These are phyloP conservation scores for Xestobium rufovillosum DNA, from an alignment of 2,888 invertebrate genomes.

Conservation along the genomic window DNA sequence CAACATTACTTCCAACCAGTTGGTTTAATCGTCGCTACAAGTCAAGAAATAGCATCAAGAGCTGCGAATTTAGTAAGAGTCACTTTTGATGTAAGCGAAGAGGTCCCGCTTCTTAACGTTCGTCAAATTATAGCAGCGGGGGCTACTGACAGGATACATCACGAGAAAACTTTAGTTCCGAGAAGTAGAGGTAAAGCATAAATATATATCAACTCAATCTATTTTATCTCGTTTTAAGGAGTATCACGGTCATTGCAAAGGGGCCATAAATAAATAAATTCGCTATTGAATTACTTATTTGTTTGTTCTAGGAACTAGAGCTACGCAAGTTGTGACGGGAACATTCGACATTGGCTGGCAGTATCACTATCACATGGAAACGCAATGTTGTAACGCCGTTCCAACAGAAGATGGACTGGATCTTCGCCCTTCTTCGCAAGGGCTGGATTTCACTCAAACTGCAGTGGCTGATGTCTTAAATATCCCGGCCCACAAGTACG, in stretches of 20 bases:
- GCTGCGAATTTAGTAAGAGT: constrained; percentile 54
- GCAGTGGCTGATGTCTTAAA: constrained; percentile 48
- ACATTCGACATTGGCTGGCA: constrained; percentile 52
- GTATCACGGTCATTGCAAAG: no score
- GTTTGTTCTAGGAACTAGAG: constrained; percentile 27
- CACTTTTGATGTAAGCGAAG: constrained; percentile 45
- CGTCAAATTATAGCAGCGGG: constrained; percentile 48
- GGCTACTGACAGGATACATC: constrained; percentile 40
- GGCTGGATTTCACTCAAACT: constrained; percentile 53
- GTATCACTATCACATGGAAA: constrained; percentile 74
- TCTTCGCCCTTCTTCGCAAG: constrained; percentile 56
- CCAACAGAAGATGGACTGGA: constrained; percentile 63
- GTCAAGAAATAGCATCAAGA: constrained; percentile 50
- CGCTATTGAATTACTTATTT: background rate
- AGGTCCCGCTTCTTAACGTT: constrained; percentile 43
- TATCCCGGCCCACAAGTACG: constrained; percentile 54
- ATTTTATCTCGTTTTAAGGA: no score
- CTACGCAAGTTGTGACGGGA: constrained; percentile 50
- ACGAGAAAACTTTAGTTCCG: constrained; percentile 38
- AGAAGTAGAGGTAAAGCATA: constrained; percentile 32
- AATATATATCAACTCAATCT: background rate
- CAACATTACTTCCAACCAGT: constrained; percentile 65
- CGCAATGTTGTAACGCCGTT: constrained; percentile 54
- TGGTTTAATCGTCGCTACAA: constrained; percentile 64
- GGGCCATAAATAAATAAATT: no score